Base-by-base conservation (phyloP, 1,140 invertebrate species). In the Belonocnema kinseyi region DNA sequence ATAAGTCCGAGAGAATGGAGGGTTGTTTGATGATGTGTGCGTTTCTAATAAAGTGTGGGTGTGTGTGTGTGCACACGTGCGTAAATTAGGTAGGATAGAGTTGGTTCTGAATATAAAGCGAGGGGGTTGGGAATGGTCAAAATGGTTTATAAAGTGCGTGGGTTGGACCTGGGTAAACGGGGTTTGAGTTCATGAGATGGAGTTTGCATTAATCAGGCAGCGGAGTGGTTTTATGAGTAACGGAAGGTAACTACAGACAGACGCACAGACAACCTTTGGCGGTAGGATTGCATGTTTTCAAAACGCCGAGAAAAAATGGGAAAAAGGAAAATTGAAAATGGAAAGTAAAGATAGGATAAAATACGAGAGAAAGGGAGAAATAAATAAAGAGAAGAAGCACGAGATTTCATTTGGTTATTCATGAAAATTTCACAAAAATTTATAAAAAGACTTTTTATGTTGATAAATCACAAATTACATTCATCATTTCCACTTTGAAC, bases 81-180 rank as follows among this genome's bases (percentile, higher is more conserved):
- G 61, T 66, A 66, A 66, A 40, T 66, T 66, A 66, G 61, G 12
- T 16, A 66, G 26, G 61, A 66, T 66, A 66, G 33, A 40, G 61
- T 33, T 66, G 61, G 61, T 33, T 66, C 33, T 66, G 61, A 66
- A 66, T 66, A 66, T 66, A 66, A 66, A 66, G 61, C 33, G 7
- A 40, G 13, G 61, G 61, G 61, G 33, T n/a, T 66, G 61, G 61
- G 40, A 66, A 66, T 66, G 61, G 61, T 66, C 61, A 66, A 66
- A 66, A 66, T 66, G 61, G 61, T 66, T 66, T 66, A 66, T 66
- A 66, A 66, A 66, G 61, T 66, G 26, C 61, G 61, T 66, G 61
- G 61, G 61, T 66, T 66, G 61, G 61, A 66, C 40, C 61, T 66
- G 61, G 61, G 61, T 66, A 66, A 66, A 66, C 61, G 61, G 61